A percentile compares a stretch with the other conserved stretches of the same genome.
Conservation (phyloP, 2,797 vertebrate genomes). For the Danio kyathit region DNA sequence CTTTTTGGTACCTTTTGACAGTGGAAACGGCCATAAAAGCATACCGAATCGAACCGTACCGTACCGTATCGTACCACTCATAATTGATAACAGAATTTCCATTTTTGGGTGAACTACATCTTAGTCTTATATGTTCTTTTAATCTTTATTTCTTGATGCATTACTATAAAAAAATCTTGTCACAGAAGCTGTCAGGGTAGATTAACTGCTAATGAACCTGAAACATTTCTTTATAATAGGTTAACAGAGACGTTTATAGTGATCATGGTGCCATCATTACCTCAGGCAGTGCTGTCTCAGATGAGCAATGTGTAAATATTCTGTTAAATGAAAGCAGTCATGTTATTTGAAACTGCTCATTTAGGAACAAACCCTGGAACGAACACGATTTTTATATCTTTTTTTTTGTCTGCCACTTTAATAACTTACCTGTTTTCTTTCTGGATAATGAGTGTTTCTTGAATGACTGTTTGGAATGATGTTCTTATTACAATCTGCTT, state of each 20-base stretch:
- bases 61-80: too few relatives aligned
- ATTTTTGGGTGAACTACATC: too few relatives aligned
- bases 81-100: too few relatives aligned
- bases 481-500: neutral
- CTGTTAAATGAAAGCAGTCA: slow-evolving; percentile 36
- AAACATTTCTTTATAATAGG: slow-evolving; percentile 1
- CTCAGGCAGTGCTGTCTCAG: slow-evolving; percentile 18
- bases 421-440: neutral
- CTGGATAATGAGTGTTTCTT: neutral
- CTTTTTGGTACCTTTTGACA: too few relatives aligned
- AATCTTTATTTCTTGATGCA: too few relatives aligned
- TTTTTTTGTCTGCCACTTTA: neutral
- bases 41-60: too few relatives aligned
- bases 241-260: slow-evolving; percentile 17
- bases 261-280: slow-evolving; percentile 27
- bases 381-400: neutral
- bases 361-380: slow-evolving; percentile 29
- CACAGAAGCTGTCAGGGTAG: neutral
- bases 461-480: neutral
- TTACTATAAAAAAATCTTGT: neutral
- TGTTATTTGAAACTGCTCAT: slow-evolving; percentile 21
- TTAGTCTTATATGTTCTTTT: too few relatives aligned
- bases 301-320: slow-evolving; percentile 35
- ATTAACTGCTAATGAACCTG: neutral
- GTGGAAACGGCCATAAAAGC: too few relatives aligned